Conservation (phyloP, 2,797 vertebrate genomes). For the Mus spretus region DNA sequence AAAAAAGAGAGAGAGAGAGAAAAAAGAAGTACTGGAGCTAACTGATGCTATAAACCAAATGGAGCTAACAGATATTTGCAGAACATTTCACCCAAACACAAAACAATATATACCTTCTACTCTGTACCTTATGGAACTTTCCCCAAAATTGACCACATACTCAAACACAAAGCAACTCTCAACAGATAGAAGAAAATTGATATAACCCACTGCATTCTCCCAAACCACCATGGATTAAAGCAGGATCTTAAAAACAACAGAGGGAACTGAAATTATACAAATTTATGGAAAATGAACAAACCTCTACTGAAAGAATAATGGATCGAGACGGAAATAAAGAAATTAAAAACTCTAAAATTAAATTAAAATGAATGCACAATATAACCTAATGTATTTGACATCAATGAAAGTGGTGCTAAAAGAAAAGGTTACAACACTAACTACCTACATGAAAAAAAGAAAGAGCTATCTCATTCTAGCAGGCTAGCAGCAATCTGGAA, state of each 20-base stretch:
- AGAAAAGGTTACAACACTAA: not conserved
- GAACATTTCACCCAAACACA: not conserved
- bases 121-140: not conserved
- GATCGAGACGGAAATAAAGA: not conserved
- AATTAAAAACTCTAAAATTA: not conserved
- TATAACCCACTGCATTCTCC: not conserved
- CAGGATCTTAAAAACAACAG: not conserved
- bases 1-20: no score
- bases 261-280: no score
- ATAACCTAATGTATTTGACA: not conserved
- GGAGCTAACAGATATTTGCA: not conserved
- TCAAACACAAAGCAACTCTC: not conserved
- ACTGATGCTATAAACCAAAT: not conserved
- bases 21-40: not conserved
- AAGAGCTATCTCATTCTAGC: not conserved
- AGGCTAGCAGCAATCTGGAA: not conserved
- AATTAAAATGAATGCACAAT: not conserved
- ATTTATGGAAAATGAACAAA: no score
- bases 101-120: not conserved
- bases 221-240: not conserved
- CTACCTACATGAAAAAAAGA: not conserved
- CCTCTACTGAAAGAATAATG: not conserved
- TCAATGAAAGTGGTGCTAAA: not conserved
- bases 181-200: not conserved
- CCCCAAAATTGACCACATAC: not conserved